Evolutionary conservation across 2,113 vertebrate genomes (phyloP), one percentile per base, ranked within the genome.

Genomic region (Xyliphius kryptos): DNA sequence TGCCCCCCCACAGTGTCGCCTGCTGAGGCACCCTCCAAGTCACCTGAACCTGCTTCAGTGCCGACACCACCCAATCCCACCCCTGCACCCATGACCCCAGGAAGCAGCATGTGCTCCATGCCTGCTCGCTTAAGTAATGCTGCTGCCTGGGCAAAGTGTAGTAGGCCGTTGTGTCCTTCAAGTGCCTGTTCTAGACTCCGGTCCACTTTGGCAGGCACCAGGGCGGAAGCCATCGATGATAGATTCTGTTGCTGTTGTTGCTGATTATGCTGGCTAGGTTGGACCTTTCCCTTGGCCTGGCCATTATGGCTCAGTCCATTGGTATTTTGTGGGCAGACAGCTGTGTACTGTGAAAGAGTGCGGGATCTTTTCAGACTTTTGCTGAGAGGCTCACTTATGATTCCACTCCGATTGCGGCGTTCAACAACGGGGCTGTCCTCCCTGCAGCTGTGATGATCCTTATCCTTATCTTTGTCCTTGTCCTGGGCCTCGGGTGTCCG

Each of bases 361-460:
- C 95, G 93, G 22, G 95, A 96, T 80, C 93, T 93, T 80, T 96
- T 96, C 83, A 97, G 89, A 83, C 94, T 96, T 90, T 94, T 95
- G 74, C 92, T 97, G 78, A 97, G 91, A 61, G 95, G 95, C 84
- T 92, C 94, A 3, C 93, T 97, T 86, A 97, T 92, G 88, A 97
- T 97, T 73, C 95, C 95, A 13, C 95, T 93, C 80, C 91, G 94
- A 83, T 95, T 97, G 79, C 95, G 87, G 56, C 94, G 92, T 78
- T 97, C 95, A 0, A 89, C 77, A 53, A 90, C 72, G 0, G 89
- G 89, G 5, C 88, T 77, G 70, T 90, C 89, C 80, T 82, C 88
- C n/a, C 82, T 81, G 49, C 81, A 79, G 62, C 80, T 81, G 61
- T 75, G 85, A 85, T 85, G 81, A 49, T 84, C 86, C 78, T 89